Evolutionary conservation across 2,888 invertebrate genomes (phyloP).

Genomic region (Andrena chrysosceles): DNA sequence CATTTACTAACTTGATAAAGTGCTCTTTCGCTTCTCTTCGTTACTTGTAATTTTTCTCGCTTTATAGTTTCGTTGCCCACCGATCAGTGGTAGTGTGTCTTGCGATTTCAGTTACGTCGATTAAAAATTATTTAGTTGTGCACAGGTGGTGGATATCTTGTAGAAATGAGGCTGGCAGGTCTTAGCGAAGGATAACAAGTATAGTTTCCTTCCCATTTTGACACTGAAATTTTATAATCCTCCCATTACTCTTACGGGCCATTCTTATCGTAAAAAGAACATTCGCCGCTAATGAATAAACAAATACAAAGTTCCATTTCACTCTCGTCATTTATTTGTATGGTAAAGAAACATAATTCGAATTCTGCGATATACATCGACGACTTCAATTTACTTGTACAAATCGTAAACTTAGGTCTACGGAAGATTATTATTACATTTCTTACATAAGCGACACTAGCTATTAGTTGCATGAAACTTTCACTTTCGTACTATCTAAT

Average conservation of each 20-base stretch:
- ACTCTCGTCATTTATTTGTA: slow-evolving; percentile 38
- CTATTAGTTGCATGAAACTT: slow-evolving; percentile 11
- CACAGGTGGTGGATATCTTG: slow-evolving; percentile 81
- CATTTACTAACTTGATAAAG: slow-evolving; percentile 56
- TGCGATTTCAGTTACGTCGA: slow-evolving; percentile 62
- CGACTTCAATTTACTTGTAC: not conserved
- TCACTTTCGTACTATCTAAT: slow-evolving; percentile 4
- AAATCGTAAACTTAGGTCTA: not conserved
- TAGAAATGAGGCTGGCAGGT: slow-evolving; percentile 84
- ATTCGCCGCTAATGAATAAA: slow-evolving; percentile 21
- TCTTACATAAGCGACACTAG: slow-evolving; percentile 1
- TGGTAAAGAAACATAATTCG: not conserved
- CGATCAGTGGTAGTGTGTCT: slow-evolving; percentile 56
- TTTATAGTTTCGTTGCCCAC: slow-evolving; percentile 58
- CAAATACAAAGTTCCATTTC: slow-evolving; percentile 13
- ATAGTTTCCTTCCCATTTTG: slow-evolving; percentile 84
- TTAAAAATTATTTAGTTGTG: slow-evolving; percentile 75
- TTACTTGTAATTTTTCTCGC: slow-evolving; percentile 65
- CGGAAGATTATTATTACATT: slow-evolving; percentile 3
- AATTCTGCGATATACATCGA: not conserved
- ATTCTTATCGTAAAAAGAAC: not conserved
- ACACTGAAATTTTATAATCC: slow-evolving; percentile 76
- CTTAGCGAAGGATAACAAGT: slow-evolving; percentile 83
- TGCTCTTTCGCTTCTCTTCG: slow-evolving; percentile 53
- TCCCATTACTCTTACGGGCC: slow-evolving; percentile 18